Conservation (phyloP, 1,140 invertebrate genomes). For the Drosophila triauraria region DNA sequence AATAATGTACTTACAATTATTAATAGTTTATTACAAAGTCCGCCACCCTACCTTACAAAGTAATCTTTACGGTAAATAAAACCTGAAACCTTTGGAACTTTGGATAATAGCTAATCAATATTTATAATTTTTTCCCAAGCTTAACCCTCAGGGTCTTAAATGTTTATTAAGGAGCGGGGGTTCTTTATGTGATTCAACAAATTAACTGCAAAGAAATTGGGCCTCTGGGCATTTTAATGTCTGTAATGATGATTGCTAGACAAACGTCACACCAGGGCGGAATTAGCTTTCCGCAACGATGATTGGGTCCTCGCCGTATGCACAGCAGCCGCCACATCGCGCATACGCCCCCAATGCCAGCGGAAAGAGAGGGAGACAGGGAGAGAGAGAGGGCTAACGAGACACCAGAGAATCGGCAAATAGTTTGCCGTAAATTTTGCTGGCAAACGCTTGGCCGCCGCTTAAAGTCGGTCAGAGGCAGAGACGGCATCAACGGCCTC, state of each 20-base stretch:
- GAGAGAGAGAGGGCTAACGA: slow-evolving; percentile 20
- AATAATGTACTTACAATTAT: not conserved
- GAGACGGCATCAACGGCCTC: slow-evolving; percentile 1
- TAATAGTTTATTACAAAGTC: not conserved
- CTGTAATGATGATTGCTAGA: slow-evolving; percentile 39
- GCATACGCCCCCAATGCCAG: slow-evolving; percentile 45
- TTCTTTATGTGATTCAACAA: slow-evolving; percentile 8
- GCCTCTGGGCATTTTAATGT: slow-evolving; percentile 33
- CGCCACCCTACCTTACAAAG: too few species aligned
- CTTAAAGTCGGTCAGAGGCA: slow-evolving; percentile 42
- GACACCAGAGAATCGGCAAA: slow-evolving; percentile 52
- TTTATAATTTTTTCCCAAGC: not conserved
- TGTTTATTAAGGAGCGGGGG: not conserved
- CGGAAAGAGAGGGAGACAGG: not conserved
- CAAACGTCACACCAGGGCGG: slow-evolving; percentile 43
- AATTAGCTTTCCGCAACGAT: slow-evolving; percentile 48
- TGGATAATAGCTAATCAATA: not conserved
- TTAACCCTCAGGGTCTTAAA: not conserved
- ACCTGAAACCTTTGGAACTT: too few species aligned
- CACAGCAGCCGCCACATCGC: slow-evolving; percentile 21
- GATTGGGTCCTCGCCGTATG: slow-evolving; percentile 36
- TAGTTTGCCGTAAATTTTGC: slow-evolving; percentile 51
- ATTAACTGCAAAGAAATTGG: slow-evolving; percentile 37
- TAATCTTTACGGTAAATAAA: not conserved
- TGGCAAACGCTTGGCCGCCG: slow-evolving; percentile 5